Percentiles rank a stretch among this genome's conserved stretches.
Evolutionary conservation across 2,113 vertebrate species (phyloP).

Genomic region (Deroptyus accipitrinus): DNA sequence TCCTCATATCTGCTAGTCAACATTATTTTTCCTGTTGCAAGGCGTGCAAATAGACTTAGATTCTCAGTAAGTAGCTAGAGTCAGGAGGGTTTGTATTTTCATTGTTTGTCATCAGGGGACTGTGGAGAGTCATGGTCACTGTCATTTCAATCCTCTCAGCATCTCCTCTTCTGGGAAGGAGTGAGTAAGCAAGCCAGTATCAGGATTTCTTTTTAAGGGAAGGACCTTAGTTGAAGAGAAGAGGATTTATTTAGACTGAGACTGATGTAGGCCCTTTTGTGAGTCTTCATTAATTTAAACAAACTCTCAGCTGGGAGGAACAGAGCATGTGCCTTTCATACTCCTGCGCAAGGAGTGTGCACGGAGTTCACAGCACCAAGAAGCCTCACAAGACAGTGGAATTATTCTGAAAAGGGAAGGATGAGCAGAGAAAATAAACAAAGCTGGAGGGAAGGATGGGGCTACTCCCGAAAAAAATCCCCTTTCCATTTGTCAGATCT

Average conservation of each 20-base stretch:
- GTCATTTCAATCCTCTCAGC: background rate
- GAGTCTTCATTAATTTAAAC: constrained; percentile 10
- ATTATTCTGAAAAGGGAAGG: background rate
- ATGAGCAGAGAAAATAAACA: background rate
- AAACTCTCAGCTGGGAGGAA: background rate
- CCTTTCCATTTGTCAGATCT: background rate
- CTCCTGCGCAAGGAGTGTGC: background rate
- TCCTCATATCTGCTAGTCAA: background rate
- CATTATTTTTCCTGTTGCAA: background rate
- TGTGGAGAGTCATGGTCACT: background rate
- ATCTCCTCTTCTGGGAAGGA: background rate
- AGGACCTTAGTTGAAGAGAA: background rate
- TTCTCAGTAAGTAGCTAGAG: background rate
- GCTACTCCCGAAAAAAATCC: background rate
- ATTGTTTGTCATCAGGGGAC: background rate
- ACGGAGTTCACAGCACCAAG: background rate
- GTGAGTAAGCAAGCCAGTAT: background rate
- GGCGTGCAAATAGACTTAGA: background rate
- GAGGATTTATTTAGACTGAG: constrained; percentile 17
- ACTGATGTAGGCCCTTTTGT: background rate
- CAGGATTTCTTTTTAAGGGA: constrained; percentile 31
- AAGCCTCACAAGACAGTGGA: background rate
- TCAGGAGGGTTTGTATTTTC: background rate
- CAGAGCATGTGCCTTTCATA: background rate
- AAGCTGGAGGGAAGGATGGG: background rate